Evolutionary conservation across 2,113 vertebrate genomes (phyloP), one percentile per base, ranked within the genome.

Genomic region (Nannospalax galili): DNA sequence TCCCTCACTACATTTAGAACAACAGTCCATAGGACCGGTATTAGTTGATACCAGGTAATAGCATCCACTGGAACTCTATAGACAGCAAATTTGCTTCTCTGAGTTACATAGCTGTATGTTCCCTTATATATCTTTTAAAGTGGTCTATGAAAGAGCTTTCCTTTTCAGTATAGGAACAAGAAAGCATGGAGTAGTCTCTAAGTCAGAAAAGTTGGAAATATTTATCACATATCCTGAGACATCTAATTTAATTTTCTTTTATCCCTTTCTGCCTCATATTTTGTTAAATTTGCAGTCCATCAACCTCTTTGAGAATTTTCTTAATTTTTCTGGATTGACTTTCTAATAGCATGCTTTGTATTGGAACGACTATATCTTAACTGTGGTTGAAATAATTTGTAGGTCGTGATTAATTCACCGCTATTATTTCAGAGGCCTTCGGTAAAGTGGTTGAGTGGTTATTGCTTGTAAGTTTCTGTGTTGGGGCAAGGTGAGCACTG

Each of bases 211-310:
- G 88, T 85, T 90, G 90, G 90, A 88, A 92, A 88, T 84, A 88
- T 40, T 93, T 93, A 93, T 77, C 94, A 91, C 22, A 94, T 97
- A 95, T 92, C 92, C 89, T 35, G 65, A 86, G 89, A 70, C 88
- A 90, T 94, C 75, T 62, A 91, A 95, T 77, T 96, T 94, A 95
- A 96, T 97, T 97, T 96, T 87, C 94, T 94, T 89, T 86, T 97
- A 90, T 94, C 75, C 62, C 65, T 93, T 93, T 90, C 65, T 96
- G 91, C 93, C 52, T 96, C 40, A 60, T 84, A 24, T 94, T 96
- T 96, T 95, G 92, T 96, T 97, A 96, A 91, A 94, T 95, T 77
- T 96, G 35, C 35, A 40, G 72, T 90, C 93, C 93, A 88, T 94
- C 80, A 95, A 62, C 79, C 32, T 96, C 37, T 85, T 97, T 84